These are phyloP conservation scores for Leistus spinibarbis DNA, from an alignment of 2,888 invertebrate genomes.

Conservation along the genomic window DNA sequence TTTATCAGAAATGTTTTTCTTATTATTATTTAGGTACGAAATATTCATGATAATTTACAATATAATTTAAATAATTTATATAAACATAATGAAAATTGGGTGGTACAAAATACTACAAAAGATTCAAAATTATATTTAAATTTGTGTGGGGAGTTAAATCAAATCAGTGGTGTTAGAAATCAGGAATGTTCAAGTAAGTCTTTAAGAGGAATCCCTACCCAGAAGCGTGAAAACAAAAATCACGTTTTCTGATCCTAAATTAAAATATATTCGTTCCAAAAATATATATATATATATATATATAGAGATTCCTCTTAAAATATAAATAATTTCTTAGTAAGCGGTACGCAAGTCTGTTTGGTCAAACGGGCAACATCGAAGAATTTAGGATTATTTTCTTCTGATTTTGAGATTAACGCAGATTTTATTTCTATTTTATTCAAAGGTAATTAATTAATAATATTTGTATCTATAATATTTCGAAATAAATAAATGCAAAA, in stretches of 20 bases:
- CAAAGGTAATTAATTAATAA: neutral
- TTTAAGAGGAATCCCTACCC: no score
- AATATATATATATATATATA: neutral
- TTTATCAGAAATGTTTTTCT: no score
- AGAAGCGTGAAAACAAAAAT: no score
- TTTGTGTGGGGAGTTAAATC: neutral
- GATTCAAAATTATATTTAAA: constrained; percentile 1
- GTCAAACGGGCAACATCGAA: neutral
- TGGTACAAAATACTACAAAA: neutral
- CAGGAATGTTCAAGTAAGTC: neutral
- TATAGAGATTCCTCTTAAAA: neutral
- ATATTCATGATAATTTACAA: neutral
- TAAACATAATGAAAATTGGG: neutral
- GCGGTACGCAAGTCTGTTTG: neutral
- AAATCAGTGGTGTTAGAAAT: neutral
- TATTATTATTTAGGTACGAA: neutral
- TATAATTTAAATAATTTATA: constrained; percentile 1
- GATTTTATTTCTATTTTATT: neutral
- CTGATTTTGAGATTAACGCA: neutral
- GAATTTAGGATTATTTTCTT: neutral
- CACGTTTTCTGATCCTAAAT: no score
- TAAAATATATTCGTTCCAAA: no score
- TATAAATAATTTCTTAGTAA: neutral
- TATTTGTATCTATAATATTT: neutral
- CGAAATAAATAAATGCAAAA: neutral